Conservation (phyloP, 2,113 vertebrate species). For the Spea multiplicata region DNA sequence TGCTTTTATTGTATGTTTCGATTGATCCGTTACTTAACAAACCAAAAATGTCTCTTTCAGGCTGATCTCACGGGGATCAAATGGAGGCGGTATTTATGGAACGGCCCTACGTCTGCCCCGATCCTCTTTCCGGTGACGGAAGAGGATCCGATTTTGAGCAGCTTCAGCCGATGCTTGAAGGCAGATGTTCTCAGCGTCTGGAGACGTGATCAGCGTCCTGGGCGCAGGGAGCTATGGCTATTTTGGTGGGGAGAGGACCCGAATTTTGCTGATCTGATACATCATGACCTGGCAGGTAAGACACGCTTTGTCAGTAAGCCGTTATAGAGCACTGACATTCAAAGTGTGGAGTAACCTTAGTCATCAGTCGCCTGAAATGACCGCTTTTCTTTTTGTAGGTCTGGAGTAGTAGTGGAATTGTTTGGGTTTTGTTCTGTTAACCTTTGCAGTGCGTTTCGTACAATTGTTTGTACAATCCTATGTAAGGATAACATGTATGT, state of each 20-base stretch:
- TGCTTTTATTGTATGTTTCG: no score
- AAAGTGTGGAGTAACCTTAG: not conserved
- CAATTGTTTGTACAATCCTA: not conserved
- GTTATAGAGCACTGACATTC: not conserved
- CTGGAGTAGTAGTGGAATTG: not conserved
- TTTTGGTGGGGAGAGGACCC: constrained; percentile 98
- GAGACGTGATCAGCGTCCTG: constrained; percentile 88
- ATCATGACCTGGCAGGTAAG: constrained; percentile 90
- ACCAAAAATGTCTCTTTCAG: constrained; percentile 56
- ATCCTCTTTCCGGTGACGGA: constrained; percentile 95
- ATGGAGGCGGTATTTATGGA: constrained; percentile 96
- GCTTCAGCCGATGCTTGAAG: constrained; percentile 95
- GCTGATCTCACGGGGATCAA: constrained; percentile 97
- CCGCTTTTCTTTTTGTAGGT: not conserved
- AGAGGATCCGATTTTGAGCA: constrained; percentile 97
- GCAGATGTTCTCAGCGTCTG: constrained; percentile 93
- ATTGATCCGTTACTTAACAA: no score
- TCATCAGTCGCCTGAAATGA: not conserved
- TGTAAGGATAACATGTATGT: no score
- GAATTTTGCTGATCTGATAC: constrained; percentile 91
- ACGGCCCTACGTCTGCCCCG: constrained; percentile 93
- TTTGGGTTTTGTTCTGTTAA: no score
- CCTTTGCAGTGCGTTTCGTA: not conserved
- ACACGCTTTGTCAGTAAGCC: not conserved
- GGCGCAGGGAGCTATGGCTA: constrained; percentile 93